Evolutionary conservation across 30 jellyfish, hydroid and myxozoan species (phyloP), one percentile per base, ranked within the genome.

Genomic region (Turritopsis rubra): DNA sequence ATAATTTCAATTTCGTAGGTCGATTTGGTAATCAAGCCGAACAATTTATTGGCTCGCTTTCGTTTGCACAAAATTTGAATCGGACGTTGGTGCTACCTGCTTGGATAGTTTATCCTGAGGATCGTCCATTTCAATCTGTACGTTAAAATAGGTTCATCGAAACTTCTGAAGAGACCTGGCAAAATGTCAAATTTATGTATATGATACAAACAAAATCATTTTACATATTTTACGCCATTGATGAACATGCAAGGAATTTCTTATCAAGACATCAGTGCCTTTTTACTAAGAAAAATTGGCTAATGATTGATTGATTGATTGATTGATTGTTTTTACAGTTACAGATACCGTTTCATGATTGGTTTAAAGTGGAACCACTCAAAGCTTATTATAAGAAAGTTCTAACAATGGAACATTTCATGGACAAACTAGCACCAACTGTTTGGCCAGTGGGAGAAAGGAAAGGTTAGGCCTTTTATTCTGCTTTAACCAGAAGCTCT

Each of bases 21-120:
- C 72, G 98, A n/a, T 92, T 92, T 84, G 98, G 98, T 16, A 92
- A 92, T 81, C 98, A 92, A 75, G 98, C 98, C 26, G 98, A 92
- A 29, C 96, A 92, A 79, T 83, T 88, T 8, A 76, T 92, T 81
- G 96, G 98, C 18, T 71, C 98, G 25, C 82, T 92, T 74, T 96
- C 96, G 70, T 92, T 92, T 83, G 96, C 96, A 72, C 88, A 88
- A 89, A 93, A 88, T 53, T 75, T 92, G 31, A 83, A 92, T 83
- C 73, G 98, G 75, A 92, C 98, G 0, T 88, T 92, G 23, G 90
- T 88, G 26, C 71, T 92, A 53, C 98, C 98, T 26, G 96, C 96
- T 52, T 92, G 96, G 95, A 79, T 85, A 54, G 85, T 89, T 8
- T 92, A 92, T 79, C 95, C 98, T 13, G 53, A 90, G 1, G 19